phyloP scores from a whole-genome alignment of 1,140 invertebrate genomes.

The Bombus ignitus region DNA sequence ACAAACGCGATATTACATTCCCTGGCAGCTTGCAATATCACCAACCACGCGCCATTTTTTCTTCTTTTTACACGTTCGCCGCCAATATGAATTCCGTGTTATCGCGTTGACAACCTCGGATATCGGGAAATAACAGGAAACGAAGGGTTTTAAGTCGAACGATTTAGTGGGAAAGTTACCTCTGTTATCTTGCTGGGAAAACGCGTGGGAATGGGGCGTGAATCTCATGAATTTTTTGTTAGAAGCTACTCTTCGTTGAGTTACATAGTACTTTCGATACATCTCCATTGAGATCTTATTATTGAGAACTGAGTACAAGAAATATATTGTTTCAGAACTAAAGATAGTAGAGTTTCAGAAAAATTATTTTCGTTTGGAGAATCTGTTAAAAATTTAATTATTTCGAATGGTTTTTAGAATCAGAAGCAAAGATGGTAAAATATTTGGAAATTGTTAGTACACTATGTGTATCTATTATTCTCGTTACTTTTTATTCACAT shows the following conservation, averaged over 20 bases:
- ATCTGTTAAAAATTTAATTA: no score
- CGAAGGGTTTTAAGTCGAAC: neutral
- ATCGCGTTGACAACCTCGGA: neutral
- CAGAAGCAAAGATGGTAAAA: no score
- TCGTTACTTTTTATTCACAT: no score
- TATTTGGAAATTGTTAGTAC: no score
- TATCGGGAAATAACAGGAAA: neutral
- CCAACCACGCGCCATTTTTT: neutral
- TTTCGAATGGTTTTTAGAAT: no score
- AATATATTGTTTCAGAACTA: neutral
- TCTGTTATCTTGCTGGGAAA: neutral
- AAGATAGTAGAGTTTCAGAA: neutral
- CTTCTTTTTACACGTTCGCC: neutral
- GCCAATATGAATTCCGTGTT: constrained; percentile 2
- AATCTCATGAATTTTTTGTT: neutral
- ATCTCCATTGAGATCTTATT: neutral
- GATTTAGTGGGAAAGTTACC: neutral
- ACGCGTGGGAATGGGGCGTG: neutral
- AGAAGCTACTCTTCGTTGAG: neutral
- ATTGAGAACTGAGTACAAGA: neutral
- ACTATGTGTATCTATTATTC: no score
- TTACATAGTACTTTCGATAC: neutral
- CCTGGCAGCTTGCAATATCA: constrained; percentile 6
- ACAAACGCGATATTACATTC: constrained; percentile 18
- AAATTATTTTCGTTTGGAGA: no score